phyloP scores from a whole-genome alignment of 2,113 vertebrate species.

The Prinia subflava region DNA sequence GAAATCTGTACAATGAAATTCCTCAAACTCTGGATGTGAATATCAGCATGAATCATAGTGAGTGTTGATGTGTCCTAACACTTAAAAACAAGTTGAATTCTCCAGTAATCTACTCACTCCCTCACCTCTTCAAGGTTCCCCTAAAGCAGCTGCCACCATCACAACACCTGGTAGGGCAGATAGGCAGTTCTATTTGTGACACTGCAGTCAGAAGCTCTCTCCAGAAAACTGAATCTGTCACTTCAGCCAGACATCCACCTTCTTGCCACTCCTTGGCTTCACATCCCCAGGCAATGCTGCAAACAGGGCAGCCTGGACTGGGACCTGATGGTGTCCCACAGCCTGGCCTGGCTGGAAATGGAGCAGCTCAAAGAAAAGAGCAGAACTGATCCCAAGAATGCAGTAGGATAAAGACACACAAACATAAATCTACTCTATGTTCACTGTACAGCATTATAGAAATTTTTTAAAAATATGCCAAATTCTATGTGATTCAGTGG shows the following conservation, averaged over 20 bases:
- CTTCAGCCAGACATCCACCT: constrained; percentile 46
- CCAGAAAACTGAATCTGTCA: constrained; percentile 51
- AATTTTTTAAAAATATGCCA: neutral
- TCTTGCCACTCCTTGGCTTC: constrained; percentile 44
- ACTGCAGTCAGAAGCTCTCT: constrained; percentile 55
- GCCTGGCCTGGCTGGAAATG: neutral
- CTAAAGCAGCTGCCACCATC: constrained; percentile 47
- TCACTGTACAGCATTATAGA: neutral
- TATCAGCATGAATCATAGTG: neutral
- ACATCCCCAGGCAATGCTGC: constrained; percentile 16
- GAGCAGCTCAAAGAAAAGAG: neutral
- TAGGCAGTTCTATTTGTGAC: constrained; percentile 47
- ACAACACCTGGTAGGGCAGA: constrained; percentile 58
- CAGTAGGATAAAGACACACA: neutral
- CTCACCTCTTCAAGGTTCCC: constrained; percentile 15
- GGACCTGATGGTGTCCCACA: neutral
- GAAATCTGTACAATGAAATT: neutral
- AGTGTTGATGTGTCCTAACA: neutral
- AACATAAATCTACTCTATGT: neutral
- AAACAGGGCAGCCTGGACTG: neutral
- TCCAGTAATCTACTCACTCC: neutral
- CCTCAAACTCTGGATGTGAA: neutral
- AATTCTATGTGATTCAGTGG: neutral
- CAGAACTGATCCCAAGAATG: neutral
- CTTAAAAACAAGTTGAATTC: neutral